Evolutionary conservation across 2,797 vertebrate species (phyloP), one percentile per base, ranked within the genome.

Genomic region (Falco novaeseelandiae): DNA sequence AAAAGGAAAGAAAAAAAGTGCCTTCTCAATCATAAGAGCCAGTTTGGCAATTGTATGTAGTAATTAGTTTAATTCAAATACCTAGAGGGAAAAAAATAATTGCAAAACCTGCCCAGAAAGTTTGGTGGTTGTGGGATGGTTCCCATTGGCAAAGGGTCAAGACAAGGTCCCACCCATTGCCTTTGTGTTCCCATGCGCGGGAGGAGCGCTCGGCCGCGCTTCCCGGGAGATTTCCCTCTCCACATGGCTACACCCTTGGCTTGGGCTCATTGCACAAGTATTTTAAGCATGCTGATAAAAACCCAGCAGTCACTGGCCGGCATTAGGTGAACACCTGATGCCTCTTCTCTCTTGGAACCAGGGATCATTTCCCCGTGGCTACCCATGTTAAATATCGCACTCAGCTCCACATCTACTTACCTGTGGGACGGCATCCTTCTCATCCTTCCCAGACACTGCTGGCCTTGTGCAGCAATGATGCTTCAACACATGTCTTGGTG

Each of bases 61-160:
- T 90, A 94, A 96, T 96, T 97, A 97, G 90, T 49, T 94, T 96
- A 96, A 95, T 97, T 97, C 96, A 95, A 91, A 94, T 96, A 91
- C 86, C 96, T 89, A 44, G 77, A 85, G 90, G 96, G 89, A 58
- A 61, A 87, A 83, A 91, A 84, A 95, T 96, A 92, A 97, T 96
- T 95, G 94, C 90, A 96, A 96, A 95, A 96, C 91, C 95, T 96
- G 90, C 94, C 81, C 95, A 89, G 95, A 96, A 90, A 95, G 92
- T 88, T 95, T 58, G 86, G 86, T 81, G 95, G 71, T 57, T 95
- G 93, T 86, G 93, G 91, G 95, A 77, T 38, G 87, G 91, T 95
- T 97, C 95, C 90, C 90, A 92, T 94, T 91, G 94, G 93, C 94
- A 95, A 93, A 95, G 93, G 91, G 94, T 96, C 95, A 90, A 93